Percentiles rank a stretch among this genome's conserved stretches.
These are phyloP conservation scores for Macroglossus sobrinus DNA, from an alignment of 2,113 vertebrate genomes.

Conservation along the genomic window DNA sequence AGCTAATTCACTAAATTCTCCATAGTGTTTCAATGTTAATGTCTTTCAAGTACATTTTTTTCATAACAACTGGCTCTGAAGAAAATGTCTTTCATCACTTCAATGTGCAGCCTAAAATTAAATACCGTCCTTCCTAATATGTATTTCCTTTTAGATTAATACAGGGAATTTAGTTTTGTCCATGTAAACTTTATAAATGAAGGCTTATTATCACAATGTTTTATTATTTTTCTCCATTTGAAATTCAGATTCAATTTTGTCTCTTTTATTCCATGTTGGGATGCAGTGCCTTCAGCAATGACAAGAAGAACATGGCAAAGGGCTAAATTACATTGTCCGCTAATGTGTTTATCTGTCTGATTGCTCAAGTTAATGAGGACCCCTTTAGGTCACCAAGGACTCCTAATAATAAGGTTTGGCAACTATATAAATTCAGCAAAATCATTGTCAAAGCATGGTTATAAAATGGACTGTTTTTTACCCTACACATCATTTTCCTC, in stretches of 20 bases:
- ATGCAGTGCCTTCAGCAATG: conserved; percentile 23
- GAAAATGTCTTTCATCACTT: background rate
- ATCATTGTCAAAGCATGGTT: background rate
- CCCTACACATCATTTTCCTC: background rate
- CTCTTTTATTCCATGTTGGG: conserved; percentile 2
- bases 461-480: conserved; percentile 27
- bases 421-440: conserved; percentile 18
- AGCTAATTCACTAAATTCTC: conserved; percentile 4
- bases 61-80: background rate
- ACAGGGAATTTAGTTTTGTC: background rate
- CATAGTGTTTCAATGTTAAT: background rate
- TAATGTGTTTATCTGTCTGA: conserved; percentile 39
- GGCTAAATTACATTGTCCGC: background rate
- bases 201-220: background rate
- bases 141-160: background rate
- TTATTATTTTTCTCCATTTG: conserved; percentile 21
- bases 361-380: background rate
- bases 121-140: background rate
- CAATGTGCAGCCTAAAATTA: background rate
- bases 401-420: background rate
- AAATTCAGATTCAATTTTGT: conserved; percentile 57
- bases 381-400: conserved; percentile 8
- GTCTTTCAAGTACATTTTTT: background rate
- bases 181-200: conserved; percentile 20
- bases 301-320: conserved; percentile 46